These are phyloP conservation scores for Spodoptera littoralis DNA, from an alignment of 2,888 invertebrate genomes.

Conservation along the genomic window DNA sequence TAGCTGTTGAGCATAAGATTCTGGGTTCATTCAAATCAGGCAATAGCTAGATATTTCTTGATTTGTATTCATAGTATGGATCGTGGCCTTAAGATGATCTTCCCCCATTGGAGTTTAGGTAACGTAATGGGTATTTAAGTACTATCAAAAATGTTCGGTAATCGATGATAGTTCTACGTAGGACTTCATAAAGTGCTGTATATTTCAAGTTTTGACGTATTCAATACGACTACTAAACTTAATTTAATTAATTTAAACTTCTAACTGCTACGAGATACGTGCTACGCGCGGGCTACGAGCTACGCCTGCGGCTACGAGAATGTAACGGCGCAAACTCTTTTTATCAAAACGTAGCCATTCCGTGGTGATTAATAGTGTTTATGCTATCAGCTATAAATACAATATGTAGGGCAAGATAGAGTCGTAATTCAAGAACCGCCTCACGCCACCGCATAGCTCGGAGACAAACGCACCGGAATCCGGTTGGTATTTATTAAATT, in stretches of 20 bases:
- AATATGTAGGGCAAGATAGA: slow-evolving; percentile 57
- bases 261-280: slow-evolving; percentile 37
- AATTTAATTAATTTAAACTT: slow-evolving; percentile 26
- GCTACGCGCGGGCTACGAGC: slow-evolving; percentile 29
- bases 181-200: too few species aligned
- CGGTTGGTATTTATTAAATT: slow-evolving; percentile 85
- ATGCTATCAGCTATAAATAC: slow-evolving; percentile 51
- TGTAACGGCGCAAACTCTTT: slow-evolving; percentile 19
- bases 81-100: too few species aligned
- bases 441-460: slow-evolving; percentile 74
- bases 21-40: too few species aligned
- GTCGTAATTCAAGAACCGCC: slow-evolving; percentile 74
- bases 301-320: slow-evolving; percentile 23
- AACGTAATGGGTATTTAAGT: too few species aligned
- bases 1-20: too few species aligned
- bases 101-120: too few species aligned
- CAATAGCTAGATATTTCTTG: too few species aligned
- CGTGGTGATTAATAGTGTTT: slow-evolving; percentile 55
- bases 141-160: too few species aligned
- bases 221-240: too few species aligned
- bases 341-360: slow-evolving; percentile 15
- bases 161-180: too few species aligned
- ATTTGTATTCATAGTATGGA: too few species aligned
- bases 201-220: too few species aligned
- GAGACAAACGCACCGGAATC: slow-evolving; percentile 83